Conservation (phyloP, 1,140 invertebrate species). For the Drosophila tsacasi region DNA sequence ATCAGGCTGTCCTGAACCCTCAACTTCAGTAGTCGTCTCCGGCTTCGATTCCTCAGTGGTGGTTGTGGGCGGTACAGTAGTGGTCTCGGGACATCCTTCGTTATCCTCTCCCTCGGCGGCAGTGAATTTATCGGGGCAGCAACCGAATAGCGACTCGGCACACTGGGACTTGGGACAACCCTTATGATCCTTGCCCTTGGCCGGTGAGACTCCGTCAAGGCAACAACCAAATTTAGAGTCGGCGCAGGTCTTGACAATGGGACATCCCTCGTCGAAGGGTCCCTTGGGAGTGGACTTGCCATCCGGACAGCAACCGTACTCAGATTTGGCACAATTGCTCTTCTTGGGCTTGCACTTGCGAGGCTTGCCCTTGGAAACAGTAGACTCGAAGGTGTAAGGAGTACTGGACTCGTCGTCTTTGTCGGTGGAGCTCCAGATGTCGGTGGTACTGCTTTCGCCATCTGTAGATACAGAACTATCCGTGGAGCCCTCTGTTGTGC, state of each 20-base stretch:
- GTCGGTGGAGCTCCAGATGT: conserved; percentile 84
- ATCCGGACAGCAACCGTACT: conserved; percentile 96
- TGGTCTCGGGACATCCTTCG: conserved; percentile 92
- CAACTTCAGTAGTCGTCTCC: conserved; percentile 72
- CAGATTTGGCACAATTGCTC: conserved; percentile 89
- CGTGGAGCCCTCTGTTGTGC: conserved; percentile 50
- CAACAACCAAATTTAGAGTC: conserved; percentile 96
- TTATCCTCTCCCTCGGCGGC: conserved; percentile 92
- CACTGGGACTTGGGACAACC: conserved; percentile 93
- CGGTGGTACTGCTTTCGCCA: conserved; percentile 60
- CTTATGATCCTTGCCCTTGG: conserved; percentile 89
- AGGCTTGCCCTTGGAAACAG: conserved; percentile 85
- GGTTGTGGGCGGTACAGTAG: conserved; percentile 85
- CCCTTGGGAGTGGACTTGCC: conserved; percentile 92
- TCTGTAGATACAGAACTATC: conserved; percentile 68
- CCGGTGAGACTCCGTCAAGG: conserved; percentile 93
- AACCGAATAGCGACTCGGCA: conserved; percentile 92
- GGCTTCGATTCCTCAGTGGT: conserved; percentile 69
- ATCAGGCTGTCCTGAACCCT: conserved; percentile 58
- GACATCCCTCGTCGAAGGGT: conserved; percentile 93
- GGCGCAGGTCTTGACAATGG: conserved; percentile 90
- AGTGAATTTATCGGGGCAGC: conserved; percentile 93
- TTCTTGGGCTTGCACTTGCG: conserved; percentile 88
- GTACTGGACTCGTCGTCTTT: conserved; percentile 71
- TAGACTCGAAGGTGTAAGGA: conserved; percentile 86